A percentile compares a stretch with the other conserved stretches of the same genome.
Conservation (phyloP, 2,797 vertebrate genomes). For the Staurois parvus region DNA sequence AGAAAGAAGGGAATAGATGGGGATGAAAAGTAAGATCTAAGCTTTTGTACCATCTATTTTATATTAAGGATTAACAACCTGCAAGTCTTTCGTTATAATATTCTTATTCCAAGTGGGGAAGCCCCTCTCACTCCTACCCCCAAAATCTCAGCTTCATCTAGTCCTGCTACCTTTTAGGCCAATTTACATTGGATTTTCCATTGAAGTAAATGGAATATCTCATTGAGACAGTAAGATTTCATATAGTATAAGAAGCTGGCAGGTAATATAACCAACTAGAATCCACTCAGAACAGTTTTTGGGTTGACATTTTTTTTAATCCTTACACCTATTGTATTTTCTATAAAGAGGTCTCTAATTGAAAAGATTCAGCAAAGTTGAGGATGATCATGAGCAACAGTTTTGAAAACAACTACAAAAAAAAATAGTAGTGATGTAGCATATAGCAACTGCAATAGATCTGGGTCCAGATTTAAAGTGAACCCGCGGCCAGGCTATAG, state of each 20-base stretch:
- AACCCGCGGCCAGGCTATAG: not conserved
- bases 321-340: not conserved
- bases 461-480: not conserved
- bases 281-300: no score
- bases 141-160: not conserved
- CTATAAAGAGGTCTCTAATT: not conserved
- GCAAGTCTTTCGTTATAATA: not conserved
- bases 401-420: no score
- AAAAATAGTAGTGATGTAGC: not conserved
- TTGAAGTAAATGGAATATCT: no score
- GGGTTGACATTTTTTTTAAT: no score
- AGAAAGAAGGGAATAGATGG: not conserved
- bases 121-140: not conserved
- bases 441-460: not conserved
- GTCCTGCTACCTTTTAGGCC: not conserved
- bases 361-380: not conserved
- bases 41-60: not conserved
- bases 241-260: not conserved
- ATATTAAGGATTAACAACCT: not conserved
- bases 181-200: no score
- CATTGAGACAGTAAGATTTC: no score
- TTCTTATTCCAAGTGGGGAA: not conserved
- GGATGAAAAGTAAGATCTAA: conserved; percentile 24
- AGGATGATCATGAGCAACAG: no score
- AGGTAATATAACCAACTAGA: not conserved